These are phyloP conservation scores for Drosophila colorata DNA, from an alignment of 2,888 invertebrate species.

Conservation along the genomic window DNA sequence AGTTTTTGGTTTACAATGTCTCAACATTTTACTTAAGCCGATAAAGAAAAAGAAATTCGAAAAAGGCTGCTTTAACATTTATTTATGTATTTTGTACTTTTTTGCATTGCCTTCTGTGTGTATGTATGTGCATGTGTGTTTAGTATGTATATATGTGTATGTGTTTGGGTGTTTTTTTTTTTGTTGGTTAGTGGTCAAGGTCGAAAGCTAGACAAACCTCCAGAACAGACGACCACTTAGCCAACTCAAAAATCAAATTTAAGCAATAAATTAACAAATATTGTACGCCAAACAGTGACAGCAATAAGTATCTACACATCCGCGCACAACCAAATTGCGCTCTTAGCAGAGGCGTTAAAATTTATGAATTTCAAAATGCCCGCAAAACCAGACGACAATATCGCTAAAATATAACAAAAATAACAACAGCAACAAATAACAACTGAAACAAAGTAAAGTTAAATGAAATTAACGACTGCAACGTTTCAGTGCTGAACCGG, in stretches of 20 bases:
- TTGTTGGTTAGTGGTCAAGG: slow-evolving; percentile 36
- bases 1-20: not conserved
- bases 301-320: slow-evolving; percentile 38
- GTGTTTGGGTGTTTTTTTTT: not conserved
- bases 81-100: slow-evolving; percentile 65
- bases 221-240: slow-evolving; percentile 33
- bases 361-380: slow-evolving; percentile 45
- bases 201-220: slow-evolving; percentile 23
- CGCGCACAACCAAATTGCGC: slow-evolving; percentile 10
- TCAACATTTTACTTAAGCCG: not conserved
- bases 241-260: slow-evolving; percentile 60
- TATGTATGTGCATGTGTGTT: slow-evolving; percentile 16
- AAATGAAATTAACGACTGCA: slow-evolving; percentile 25
- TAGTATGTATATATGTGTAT: slow-evolving; percentile 9
- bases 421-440: not conserved
- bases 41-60: not conserved
- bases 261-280: slow-evolving; percentile 61
- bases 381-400: slow-evolving; percentile 19
- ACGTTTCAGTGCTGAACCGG: not conserved
- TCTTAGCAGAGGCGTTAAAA: slow-evolving; percentile 55
- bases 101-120: slow-evolving; percentile 42
- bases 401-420: not conserved
- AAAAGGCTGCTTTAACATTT: slow-evolving; percentile 19
- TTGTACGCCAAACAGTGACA: slow-evolving; percentile 54
- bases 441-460: slow-evolving; percentile 13